Base-by-base conservation (phyloP, 1,140 invertebrate genomes). In the Solenopsis invicta region DNA sequence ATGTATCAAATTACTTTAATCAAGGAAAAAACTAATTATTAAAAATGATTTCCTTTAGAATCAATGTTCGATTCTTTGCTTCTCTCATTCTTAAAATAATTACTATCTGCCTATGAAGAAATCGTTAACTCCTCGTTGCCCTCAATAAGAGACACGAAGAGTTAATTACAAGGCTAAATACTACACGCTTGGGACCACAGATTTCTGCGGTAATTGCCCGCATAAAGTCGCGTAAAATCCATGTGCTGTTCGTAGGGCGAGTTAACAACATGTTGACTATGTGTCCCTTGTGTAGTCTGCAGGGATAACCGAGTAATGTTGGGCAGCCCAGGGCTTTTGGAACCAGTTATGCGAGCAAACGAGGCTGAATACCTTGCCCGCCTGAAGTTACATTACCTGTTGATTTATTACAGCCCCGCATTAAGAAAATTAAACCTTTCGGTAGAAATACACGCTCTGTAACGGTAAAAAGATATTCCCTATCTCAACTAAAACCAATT, bases 211-310 rank as follows among this genome's bases (percentile, higher is more conserved):
- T 92, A 93, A 93, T 93, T 92, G 92, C 87, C 75, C 89, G 85
- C 86, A 91, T 93, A 92, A 93, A 93, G 90, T 93, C 72, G 77
- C 81, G 89, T 91, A 88, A 89, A 87, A 87, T 90, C 86, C 69
- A 78, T 86, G 69, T 66, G 76, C 74, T 91, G 90, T 86, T 89
- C 78, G 88, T 87, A 82, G 50, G 74, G 80, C 66, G 78, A 86
- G 37, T 75, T 89, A 81, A 89, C 74, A 69, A 29, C 54, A 66
- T 77, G 61, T 81, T 76, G 77, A 77, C 85, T 86, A 66, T 78
- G 67, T 56, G 45, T 59, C 50, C 69, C 54, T 78, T 66, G 69
- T 72, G 54, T 62, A 77, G 45, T 50, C 72, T 81, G 41, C 74
- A 59, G 74, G 66, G 56, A 89, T 88, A 87, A 81, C 81, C 72